phyloP scores from a whole-genome alignment of 2,888 invertebrate genomes.

The Bhutanitis thaidina region DNA sequence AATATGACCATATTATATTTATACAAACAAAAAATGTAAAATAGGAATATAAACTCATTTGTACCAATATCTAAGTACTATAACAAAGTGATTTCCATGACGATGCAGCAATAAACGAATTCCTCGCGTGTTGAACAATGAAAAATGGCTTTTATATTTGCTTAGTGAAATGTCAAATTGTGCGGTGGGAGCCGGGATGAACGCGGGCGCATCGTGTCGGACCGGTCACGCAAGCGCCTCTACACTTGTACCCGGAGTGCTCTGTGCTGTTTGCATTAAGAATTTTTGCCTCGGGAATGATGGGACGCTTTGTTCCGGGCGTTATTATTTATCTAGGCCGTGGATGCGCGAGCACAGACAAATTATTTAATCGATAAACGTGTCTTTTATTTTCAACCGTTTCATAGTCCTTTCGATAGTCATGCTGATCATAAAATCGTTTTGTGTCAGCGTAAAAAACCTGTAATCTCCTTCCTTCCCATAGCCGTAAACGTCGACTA shows the following conservation, averaged over 20 bases:
- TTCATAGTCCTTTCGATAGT: no score
- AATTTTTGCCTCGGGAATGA: constrained; percentile 55
- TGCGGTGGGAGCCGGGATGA: constrained; percentile 60
- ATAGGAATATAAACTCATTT: constrained; percentile 6
- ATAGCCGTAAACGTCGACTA: no score
- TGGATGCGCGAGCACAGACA: background rate
- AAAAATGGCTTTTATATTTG: constrained; percentile 74
- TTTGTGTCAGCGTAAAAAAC: no score
- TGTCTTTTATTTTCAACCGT: no score
- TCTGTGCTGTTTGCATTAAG: constrained; percentile 41
- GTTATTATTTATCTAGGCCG: constrained; percentile 11
- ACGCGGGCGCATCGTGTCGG: constrained; percentile 52
- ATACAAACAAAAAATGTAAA: no score
- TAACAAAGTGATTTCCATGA: constrained; percentile 38
- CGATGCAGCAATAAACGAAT: constrained; percentile 49
- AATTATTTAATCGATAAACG: background rate
- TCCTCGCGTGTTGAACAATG: constrained; percentile 53
- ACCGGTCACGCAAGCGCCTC: constrained; percentile 62
- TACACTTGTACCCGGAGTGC: constrained; percentile 46
- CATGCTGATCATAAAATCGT: no score
- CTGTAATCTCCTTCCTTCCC: no score
- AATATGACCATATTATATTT: no score
- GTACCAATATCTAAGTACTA: constrained; percentile 11
- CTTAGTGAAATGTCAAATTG: constrained; percentile 75
- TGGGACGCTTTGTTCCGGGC: constrained; percentile 37